Percentiles rank a stretch among this genome's conserved stretches.
These are phyloP conservation scores for Pseudomugil tenellus DNA, from an alignment of 2,797 vertebrate species.

Conservation along the genomic window DNA sequence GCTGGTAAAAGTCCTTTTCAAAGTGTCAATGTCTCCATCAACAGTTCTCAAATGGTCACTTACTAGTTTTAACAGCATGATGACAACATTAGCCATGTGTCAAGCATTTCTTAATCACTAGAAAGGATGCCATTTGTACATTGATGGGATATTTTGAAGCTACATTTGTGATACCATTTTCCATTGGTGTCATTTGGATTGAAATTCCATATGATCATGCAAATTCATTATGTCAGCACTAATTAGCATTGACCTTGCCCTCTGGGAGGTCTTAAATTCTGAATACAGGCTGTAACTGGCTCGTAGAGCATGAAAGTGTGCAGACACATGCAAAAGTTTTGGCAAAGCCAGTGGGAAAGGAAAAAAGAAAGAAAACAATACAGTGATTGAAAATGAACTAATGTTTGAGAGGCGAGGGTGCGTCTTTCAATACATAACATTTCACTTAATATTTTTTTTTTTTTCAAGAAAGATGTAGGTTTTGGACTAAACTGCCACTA, in stretches of 20 bases:
- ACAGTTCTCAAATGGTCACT: constrained; percentile 73
- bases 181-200: constrained; percentile 59
- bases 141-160: constrained; percentile 68
- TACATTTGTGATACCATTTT: constrained; percentile 69
- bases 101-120: constrained; percentile 75
- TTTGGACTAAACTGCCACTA: neutral
- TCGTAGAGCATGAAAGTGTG: neutral
- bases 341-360: neutral
- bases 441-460: neutral
- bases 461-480: neutral
- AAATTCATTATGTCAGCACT: constrained; percentile 73
- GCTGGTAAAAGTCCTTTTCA: constrained; percentile 70
- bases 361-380: neutral
- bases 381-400: neutral
- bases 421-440: neutral
- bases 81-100: constrained; percentile 79
- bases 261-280: constrained; percentile 52
- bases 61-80: constrained; percentile 74
- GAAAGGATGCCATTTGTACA: constrained; percentile 66
- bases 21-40: constrained; percentile 74
- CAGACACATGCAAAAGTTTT: neutral
- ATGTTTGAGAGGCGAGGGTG: neutral
- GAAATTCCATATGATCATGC: constrained; percentile 67
- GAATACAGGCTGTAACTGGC: constrained; percentile 3
- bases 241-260: constrained; percentile 75